Evolutionary conservation across 2,113 vertebrate species (phyloP).

Genomic region (Rhizomys pruinosus): DNA sequence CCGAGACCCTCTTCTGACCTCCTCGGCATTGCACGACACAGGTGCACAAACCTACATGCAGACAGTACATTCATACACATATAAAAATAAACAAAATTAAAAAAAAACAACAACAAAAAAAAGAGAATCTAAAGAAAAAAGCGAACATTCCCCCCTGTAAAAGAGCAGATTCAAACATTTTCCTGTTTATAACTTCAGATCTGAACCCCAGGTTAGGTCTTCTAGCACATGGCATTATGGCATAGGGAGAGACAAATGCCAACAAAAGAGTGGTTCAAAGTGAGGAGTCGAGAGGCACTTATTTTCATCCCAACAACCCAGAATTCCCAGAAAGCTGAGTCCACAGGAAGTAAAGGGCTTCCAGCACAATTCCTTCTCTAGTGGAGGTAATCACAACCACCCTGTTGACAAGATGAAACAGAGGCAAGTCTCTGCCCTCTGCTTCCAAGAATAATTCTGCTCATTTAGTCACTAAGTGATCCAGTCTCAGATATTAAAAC

Average conservation of each 20-base stretch:
- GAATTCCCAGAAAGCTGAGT: neutral
- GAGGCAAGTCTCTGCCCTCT: neutral
- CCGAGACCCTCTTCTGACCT: no score
- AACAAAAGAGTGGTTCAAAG: neutral
- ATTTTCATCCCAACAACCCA: neutral
- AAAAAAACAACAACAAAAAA: no score
- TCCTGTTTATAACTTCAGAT: slow-evolving; percentile 44
- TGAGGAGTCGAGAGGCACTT: neutral
- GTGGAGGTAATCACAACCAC: neutral
- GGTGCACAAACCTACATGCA: no score
- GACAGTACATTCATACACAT: no score
- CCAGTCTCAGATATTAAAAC: neutral
- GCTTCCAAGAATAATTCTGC: slow-evolving; percentile 2
- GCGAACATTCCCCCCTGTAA: neutral
- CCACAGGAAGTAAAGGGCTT: neutral
- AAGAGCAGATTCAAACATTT: slow-evolving; percentile 31
- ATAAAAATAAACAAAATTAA: no score
- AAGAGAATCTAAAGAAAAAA: slow-evolving; percentile 56
- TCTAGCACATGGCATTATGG: neutral
- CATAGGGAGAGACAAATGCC: slow-evolving; percentile 27
- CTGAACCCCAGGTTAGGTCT: neutral
- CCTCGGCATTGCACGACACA: no score
- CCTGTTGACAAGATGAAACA: neutral
- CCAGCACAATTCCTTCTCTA: neutral
- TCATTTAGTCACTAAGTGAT: slow-evolving; percentile 12